Base-by-base conservation (phyloP, 2,797 vertebrate genomes). In the Harpagifer antarcticus region DNA sequence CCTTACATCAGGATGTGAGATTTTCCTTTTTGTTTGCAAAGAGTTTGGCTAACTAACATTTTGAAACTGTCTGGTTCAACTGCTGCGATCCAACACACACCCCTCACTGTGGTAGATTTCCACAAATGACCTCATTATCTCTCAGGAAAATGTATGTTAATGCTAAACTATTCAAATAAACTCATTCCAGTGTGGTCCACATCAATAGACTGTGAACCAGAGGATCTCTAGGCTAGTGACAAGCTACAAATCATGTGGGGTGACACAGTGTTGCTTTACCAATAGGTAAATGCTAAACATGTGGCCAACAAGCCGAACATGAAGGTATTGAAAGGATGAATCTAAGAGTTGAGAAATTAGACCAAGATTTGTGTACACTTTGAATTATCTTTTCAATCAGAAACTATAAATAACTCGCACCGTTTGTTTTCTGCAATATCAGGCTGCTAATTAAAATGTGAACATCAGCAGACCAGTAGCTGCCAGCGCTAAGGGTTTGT, bases 121-220 rank as follows among this genome's bases (percentile, higher is more conserved):
- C 23, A 27, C 15, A 31, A 19, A 3, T 49, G 65, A 75, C 57
- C 77, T 83, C 56, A 58, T 89, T 73, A 87, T 61, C 57, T 53
- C 23, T 23, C 11, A 11, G 6, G 63, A 40, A 47, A 83, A 86
- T 88, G 80, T 72, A 90, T 66, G 59, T 37, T 33, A 2, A 2
- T 58, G 54, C 20, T 54, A 2, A 62, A 44, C 60, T 48, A 64
- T 83, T 83, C 27, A 83, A 78, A 70, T 4, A 3, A 73, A 2
- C 43, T 80, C 49, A n/a, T 78, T 72, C 49, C 48, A 73, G 14
- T 48, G 40, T 3, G 17, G 61, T 9, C 8, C n/a, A 1, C 1
- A 7, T 71, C 66, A 57, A 45, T 49, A 23, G 53, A 53, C 66
- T 58, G 5, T 42, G 48, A 78, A 16, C 74, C 63, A 72, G 53